Evolutionary conservation across 2,888 invertebrate species (phyloP).

Genomic region (Apodemia zela): DNA sequence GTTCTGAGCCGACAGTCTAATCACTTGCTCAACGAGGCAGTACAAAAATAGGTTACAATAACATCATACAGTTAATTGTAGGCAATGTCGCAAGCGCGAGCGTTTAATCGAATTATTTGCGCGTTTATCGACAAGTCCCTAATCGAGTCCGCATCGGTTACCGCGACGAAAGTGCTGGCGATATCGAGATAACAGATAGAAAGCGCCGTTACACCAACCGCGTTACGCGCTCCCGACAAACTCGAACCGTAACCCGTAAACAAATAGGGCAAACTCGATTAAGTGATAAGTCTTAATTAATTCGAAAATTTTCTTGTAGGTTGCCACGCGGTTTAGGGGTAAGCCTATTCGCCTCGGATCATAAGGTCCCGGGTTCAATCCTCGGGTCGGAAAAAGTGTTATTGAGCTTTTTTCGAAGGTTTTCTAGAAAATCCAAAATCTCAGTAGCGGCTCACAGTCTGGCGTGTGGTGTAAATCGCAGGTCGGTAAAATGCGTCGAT

Average conservation of each 20-base stretch:
- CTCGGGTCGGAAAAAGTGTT: too few species aligned
- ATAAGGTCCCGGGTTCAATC: too few species aligned
- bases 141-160: conserved; percentile 52
- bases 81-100: conserved; percentile 33
- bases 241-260: conserved; percentile 43
- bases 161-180: conserved; percentile 55
- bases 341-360: too few species aligned
- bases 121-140: conserved; percentile 39
- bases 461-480: too few species aligned
- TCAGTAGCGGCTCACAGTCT: too few species aligned
- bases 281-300: background rate
- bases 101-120: conserved; percentile 54
- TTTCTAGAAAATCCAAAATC: too few species aligned
- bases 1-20: background rate
- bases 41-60: background rate
- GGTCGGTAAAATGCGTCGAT: too few species aligned
- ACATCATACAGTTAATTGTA: conserved; percentile 32
- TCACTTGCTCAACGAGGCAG: background rate
- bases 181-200: conserved; percentile 70
- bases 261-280: conserved; percentile 39
- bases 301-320: background rate
- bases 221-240: conserved; percentile 68
- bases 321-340: too few species aligned
- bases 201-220: conserved; percentile 68
- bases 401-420: too few species aligned